Evolutionary conservation across 2,888 invertebrate genomes (phyloP).

Genomic region (Salpingus planirostris): DNA sequence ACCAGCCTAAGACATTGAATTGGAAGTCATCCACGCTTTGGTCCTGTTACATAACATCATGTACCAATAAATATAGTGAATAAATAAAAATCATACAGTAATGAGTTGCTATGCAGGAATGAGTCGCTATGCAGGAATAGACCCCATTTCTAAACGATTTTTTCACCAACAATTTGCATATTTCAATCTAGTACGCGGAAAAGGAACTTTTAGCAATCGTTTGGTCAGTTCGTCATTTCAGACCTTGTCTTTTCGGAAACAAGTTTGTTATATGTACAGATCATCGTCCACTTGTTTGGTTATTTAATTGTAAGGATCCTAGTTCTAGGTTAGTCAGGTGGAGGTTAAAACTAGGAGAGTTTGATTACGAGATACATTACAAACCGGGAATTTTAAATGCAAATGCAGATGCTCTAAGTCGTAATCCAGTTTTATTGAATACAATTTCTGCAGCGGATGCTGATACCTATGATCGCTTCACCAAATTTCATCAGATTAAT

Average conservation of each 20-base stretch:
- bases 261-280: not conserved
- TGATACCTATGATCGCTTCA: not conserved
- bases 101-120: no score
- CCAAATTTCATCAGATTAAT: not conserved
- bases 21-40: no score
- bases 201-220: slow-evolving; percentile 1
- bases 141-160: no score
- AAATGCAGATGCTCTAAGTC: slow-evolving; percentile 1
- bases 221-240: not conserved
- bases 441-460: no score
- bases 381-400: not conserved
- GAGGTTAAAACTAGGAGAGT: slow-evolving; percentile 1
- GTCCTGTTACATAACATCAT: no score
- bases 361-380: not conserved
- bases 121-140: no score
- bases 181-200: no score
- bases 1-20: no score
- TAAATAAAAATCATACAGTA: no score
- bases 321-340: not conserved
- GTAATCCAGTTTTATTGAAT: no score
- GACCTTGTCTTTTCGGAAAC: not conserved
- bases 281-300: not conserved
- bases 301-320: not conserved
- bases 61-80: no score
- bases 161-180: no score